Evolutionary conservation across 35 echinoderm and acorn worm species (phyloP), one percentile per base, ranked within the genome.

Genomic region (Ophioderma brevispina): DNA sequence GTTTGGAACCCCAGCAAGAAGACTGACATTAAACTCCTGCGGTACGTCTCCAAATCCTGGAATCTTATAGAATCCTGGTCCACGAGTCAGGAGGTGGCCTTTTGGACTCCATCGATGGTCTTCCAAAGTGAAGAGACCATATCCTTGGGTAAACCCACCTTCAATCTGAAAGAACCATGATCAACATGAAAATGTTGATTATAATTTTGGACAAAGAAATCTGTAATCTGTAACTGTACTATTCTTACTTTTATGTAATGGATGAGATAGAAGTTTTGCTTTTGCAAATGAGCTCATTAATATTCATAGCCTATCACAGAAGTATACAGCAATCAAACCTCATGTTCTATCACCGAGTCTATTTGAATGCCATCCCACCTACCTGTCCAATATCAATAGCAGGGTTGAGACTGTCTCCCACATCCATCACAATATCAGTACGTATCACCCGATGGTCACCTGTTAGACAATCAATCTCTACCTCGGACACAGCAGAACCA

Each of bases 341-440:
- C n/a, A n/a, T n/a, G n/a, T n/a, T n/a, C n/a, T n/a, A n/a, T n/a
- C n/a, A n/a, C n/a, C n/a, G n/a, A n/a, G n/a, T n/a, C n/a, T n/a
- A n/a, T n/a, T n/a, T n/a, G n/a, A n/a, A n/a, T n/a, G n/a, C n/a
- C 41, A 46, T 46, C 17, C 41, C 41, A 46, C 41, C 31, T 63
- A 95, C 94, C 94, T 95, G 94, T 79, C 94, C 94, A 77, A 95
- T 88, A 36, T 95, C 94, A 39, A 95, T 88, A 38, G 94, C 90
- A 11, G 94, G 94, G 49, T 95, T 95, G 38, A 96, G 25, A 63
- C 94, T 96, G 36, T 93, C 88, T 21, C 91, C 95, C 63, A 94
- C 92, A 39, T 97, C 95, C 91, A 97, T 97, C 21, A 97, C 92
- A 40, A 97, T 97, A 55, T 97, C 95, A n/a, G 92, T 94, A 32